Evolutionary conservation across 2,113 vertebrate genomes (phyloP).

Genomic region (Dipodomys merriami): DNA sequence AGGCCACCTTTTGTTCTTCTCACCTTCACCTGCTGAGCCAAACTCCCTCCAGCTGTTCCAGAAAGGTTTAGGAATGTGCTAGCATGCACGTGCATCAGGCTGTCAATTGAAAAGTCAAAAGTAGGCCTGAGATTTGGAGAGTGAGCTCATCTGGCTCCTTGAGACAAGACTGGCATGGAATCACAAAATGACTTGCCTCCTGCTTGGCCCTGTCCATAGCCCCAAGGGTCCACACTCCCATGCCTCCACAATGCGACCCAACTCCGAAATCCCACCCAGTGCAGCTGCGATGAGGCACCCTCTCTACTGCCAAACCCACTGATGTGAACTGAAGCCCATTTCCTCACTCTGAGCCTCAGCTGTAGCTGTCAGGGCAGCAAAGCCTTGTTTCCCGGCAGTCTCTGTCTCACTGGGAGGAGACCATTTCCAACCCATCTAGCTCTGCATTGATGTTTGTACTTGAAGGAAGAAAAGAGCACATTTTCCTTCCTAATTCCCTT

Average conservation of each 20-base stretch:
- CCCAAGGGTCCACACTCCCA: neutral
- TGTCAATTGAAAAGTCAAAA: constrained; percentile 52
- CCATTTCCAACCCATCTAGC: neutral
- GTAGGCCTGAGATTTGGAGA: constrained; percentile 35
- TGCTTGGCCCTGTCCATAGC: neutral
- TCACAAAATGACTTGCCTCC: neutral
- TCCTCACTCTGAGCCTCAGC: accelerated
- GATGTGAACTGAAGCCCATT: too few species aligned
- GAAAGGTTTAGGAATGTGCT: neutral
- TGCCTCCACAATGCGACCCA: neutral
- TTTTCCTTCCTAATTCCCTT: constrained; percentile 37
- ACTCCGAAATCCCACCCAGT: accelerated
- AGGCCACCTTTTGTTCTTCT: neutral
- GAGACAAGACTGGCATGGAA: constrained; percentile 50
- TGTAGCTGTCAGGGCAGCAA: neutral
- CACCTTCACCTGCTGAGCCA: accelerated
- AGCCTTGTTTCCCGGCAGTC: neutral
- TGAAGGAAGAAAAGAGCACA: neutral
- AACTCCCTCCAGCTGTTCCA: neutral
- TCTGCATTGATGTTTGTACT: constrained; percentile 25
- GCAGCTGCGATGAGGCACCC: neutral
- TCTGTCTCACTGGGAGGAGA: neutral
- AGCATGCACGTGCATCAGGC: neutral
- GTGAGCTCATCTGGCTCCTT: constrained; percentile 13
- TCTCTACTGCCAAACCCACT: neutral